Percentiles rank a stretch among this genome's conserved stretches.
Evolutionary conservation across 2,113 vertebrate species (phyloP).

Genomic region (Forbesichthys agassizii): DNA sequence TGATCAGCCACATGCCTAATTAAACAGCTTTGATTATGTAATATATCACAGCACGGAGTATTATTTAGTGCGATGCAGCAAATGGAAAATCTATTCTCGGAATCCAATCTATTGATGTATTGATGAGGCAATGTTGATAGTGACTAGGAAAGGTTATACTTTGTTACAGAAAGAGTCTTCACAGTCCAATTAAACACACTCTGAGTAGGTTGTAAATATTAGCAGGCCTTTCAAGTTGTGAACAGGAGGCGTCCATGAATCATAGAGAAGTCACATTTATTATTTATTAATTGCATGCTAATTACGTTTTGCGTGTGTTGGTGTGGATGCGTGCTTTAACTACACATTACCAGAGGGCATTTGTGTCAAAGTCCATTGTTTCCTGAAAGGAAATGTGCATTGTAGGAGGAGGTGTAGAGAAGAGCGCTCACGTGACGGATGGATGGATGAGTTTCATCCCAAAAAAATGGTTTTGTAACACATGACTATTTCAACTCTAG

Average conservation of each 20-base stretch:
- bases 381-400: no score
- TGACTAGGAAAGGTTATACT: background rate
- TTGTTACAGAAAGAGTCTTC: background rate
- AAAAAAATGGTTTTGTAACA: no score
- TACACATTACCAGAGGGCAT: background rate
- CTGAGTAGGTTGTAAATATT: background rate
- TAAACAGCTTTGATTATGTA: background rate
- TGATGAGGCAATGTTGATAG: background rate
- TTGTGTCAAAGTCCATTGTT: background rate
- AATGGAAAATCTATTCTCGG: conserved; percentile 4
- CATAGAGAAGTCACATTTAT: background rate
- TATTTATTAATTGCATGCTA: background rate
- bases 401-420: no score
- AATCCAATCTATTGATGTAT: conserved; percentile 2
- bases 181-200: conserved; percentile 10
- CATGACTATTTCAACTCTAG: no score
- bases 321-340: background rate
- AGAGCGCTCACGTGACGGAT: no score
- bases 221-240: background rate
- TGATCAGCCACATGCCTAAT: background rate
- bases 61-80: background rate
- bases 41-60: background rate
- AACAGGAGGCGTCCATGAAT: background rate
- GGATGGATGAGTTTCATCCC: no score
- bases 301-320: background rate